Base-by-base conservation (phyloP, 1,140 invertebrate species). In the Manduca sexta region DNA sequence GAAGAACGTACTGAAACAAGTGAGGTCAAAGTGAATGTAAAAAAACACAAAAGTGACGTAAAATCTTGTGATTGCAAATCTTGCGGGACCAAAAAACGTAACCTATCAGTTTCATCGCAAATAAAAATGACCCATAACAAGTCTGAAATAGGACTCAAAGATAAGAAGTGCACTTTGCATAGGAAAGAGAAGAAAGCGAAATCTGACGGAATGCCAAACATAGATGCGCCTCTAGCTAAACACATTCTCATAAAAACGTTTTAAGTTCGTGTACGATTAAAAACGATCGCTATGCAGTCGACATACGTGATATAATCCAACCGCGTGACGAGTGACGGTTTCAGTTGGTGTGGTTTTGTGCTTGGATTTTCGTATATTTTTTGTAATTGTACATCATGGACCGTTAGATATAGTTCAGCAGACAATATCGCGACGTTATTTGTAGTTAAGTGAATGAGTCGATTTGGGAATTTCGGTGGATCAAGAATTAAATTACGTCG, bases 61-160 rank as follows among this genome's bases (percentile, higher is more conserved):
- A 67, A 51, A 53, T 46, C 53, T 1, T 73, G 69, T 56, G 52
- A 62, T 38, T 52, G 47, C 17, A 77, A 74, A 69, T 43, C 58
- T 37, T 77, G 72, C 49, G 66, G 56, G 42, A 57, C 60, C 47
- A 84, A 79, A 69, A 81, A 81, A 63, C 68, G 74, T 38, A 64
- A 69, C 44, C 29, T 81, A 26, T 81, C 79, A 42, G 58, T 84
- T 48, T 64, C 77, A 18, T 56, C 69, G 1, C 81, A 83, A 65
- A 74, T 82, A 49, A 84, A 84, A 45, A 80, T 69, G 29, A 81
- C 68, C 6, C 76, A 84, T 45, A 84, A 84, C 18, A 84, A 84
- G 74, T 84, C 81, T 1, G 81, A 82, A 52, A 79, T 72, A 15
- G 74, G 78, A 57, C 68, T 71, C 2, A 82, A 84, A 61, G 64